Percentiles rank a stretch among this genome's conserved stretches.
phyloP scores from a whole-genome alignment of 2,888 invertebrate genomes.

The Gymnocheta viridis region DNA sequence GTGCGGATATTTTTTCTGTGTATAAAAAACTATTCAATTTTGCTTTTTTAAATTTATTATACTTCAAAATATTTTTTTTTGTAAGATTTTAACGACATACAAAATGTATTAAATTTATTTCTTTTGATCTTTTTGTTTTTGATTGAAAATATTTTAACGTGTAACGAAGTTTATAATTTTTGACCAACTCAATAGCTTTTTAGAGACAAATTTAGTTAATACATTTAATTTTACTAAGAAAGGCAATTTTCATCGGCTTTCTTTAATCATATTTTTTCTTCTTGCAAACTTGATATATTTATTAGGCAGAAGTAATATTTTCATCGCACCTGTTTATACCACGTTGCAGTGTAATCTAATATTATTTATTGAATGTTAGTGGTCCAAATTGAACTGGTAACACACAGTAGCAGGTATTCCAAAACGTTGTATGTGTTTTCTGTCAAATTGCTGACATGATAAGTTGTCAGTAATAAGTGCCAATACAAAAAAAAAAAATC shows the following conservation, averaged over 20 bases:
- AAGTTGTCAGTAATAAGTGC: constrained; percentile 53
- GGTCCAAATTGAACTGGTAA: neutral
- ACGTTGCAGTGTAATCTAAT: neutral
- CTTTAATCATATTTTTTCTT: too few species aligned
- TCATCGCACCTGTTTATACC: constrained; percentile 5
- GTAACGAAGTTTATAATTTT: too few species aligned
- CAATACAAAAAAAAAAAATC: neutral
- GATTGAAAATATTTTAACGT: too few species aligned
- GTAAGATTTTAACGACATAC: too few species aligned
- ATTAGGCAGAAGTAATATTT: neutral
- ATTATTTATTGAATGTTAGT: neutral
- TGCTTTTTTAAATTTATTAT: too few species aligned
- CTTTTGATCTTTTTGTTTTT: too few species aligned
- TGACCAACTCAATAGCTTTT: too few species aligned
- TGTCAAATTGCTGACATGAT: constrained; percentile 47
- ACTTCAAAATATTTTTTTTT: too few species aligned
- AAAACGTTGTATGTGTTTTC: neutral
- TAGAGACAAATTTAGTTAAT: too few species aligned
- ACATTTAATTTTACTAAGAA: neutral
- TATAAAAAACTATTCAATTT: too few species aligned
- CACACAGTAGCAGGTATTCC: neutral
- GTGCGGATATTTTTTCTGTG: too few species aligned
- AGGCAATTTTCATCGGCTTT: neutral
- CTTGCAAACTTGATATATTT: neutral
- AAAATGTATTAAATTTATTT: too few species aligned